Conservation (phyloP, 2,113 vertebrate species). For the Perccottus glenii region DNA sequence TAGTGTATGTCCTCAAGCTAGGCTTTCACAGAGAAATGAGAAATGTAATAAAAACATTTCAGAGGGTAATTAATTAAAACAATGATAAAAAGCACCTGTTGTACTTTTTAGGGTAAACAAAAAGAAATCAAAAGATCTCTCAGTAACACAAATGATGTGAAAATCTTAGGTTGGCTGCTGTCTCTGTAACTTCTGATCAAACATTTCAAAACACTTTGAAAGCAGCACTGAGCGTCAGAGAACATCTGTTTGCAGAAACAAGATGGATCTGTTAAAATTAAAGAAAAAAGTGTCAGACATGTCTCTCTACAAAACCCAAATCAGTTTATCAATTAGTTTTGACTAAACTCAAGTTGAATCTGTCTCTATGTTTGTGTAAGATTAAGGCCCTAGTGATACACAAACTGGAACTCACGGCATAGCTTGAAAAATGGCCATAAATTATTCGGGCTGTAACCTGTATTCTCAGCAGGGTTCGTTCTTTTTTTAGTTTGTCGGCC, state of each 20-base stretch:
- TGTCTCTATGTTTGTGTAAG: neutral
- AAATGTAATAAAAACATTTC: neutral
- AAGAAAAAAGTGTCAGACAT: neutral
- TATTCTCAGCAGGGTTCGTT: constrained; percentile 29
- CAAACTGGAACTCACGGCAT: neutral
- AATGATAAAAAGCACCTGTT: constrained; percentile 3
- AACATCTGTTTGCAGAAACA: constrained; percentile 15
- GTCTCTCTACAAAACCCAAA: constrained; percentile 11
- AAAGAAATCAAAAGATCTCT: neutral
- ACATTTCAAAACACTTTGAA: constrained; percentile 22
- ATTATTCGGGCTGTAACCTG: constrained; percentile 34
- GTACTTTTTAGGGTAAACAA: constrained; percentile 2
- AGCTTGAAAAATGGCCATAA: constrained; percentile 19
- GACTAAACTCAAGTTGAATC: neutral
- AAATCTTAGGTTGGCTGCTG: neutral
- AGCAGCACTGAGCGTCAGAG: constrained; percentile 7
- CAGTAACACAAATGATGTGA: neutral
- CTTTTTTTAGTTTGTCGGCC: constrained; percentile 47
- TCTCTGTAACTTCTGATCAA: constrained; percentile 7
- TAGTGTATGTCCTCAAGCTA: neutral
- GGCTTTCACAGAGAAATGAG: neutral
- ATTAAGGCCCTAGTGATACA: neutral
- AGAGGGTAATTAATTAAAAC: constrained; percentile 1
- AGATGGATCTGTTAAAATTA: constrained; percentile 18
- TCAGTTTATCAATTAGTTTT: constrained; percentile 7